Evolutionary conservation across 2,113 vertebrate genomes (phyloP), one percentile per base, ranked within the genome.

Genomic region (Pogona vitticeps): DNA sequence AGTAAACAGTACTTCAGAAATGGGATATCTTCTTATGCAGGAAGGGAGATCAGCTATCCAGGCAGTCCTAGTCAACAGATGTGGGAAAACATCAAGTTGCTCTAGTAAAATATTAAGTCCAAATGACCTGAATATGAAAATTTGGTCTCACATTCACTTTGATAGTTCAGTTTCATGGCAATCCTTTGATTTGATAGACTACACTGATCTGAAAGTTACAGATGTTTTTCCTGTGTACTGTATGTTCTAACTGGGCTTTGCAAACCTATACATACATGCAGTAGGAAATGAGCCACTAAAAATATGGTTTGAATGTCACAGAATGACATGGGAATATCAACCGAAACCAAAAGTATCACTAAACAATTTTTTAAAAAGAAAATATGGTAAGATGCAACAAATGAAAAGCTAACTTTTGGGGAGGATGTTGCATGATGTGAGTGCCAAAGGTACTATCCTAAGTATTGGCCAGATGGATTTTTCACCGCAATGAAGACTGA

Each of bases 191-290:
- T 90, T 28, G 42, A 56, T 83, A 82, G 56, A 89, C 14, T 56
- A 38, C 88, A 80, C 33, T n/a, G 18, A 17, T 89, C 88, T 86
- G 79, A 68, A 91, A 76, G 82, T 76, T 89, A 58, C 14, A 80
- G 91, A 61, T 52, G 9, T 0, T 82, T 91, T 88, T 91, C 1
- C 33, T 9, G 10, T 67, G 42, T 40, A 21, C 46, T 9, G 7
- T 65, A 33, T 36, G 8, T 46, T 46, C 28, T n/a, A 40, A 67
- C 31, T 40, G 59, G 18, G 7, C 13, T 59, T 59, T 26, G 59
- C 61, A 59, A 12, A 40, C 78, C 26, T 40, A 38, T 80, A 81
- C 65, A 80, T 3, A 13, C 46, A 52, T 6, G 5, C 5, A 52
- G 46, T 6, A 52, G 6, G 58, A 58, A 58, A 78, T n/a, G n/a